Evolutionary conservation across 2,888 invertebrate species (phyloP).

Genomic region (Fragum sueziense): DNA sequence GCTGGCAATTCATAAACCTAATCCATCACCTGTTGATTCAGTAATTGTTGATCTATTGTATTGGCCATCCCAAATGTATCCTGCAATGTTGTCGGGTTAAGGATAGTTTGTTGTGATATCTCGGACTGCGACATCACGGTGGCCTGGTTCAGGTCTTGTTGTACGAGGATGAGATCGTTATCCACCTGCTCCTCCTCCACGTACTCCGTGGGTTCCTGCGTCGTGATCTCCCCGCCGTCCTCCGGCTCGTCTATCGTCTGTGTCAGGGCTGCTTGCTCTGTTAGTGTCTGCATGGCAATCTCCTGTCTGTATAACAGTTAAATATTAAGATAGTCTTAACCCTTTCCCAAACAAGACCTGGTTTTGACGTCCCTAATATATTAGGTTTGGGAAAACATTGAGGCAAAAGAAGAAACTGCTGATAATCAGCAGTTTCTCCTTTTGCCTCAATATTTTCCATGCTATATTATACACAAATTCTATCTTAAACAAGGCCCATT

Average conservation of each 20-base stretch:
- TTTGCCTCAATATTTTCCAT: too few relatives aligned
- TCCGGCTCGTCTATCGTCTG: slow-evolving; percentile 2
- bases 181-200: slow-evolving; percentile 63
- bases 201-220: slow-evolving; percentile 32
- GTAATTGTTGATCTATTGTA: slow-evolving; percentile 74
- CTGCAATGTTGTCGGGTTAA: slow-evolving; percentile 59
- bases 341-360: too few relatives aligned
- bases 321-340: too few relatives aligned
- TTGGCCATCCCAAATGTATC: slow-evolving; percentile 62
- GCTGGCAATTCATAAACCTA: too few relatives aligned
- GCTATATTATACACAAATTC: too few relatives aligned
- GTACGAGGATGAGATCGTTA: slow-evolving; percentile 64
- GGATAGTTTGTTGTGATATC: slow-evolving; percentile 61
- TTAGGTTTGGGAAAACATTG: too few relatives aligned
- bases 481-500: too few relatives aligned
- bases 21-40: slow-evolving; percentile 79
- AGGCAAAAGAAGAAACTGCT: too few relatives aligned
- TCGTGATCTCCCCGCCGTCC: slow-evolving; percentile 20
- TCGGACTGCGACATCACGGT: slow-evolving; percentile 66
- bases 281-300: slow-evolving; percentile 81
- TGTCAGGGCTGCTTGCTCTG: slow-evolving; percentile 47
- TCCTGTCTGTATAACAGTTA: slow-evolving; percentile 82
- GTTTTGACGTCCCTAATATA: too few relatives aligned
- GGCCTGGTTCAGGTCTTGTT: slow-evolving; percentile 65
- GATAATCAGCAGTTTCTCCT: too few relatives aligned